A percentile compares a stretch with the other conserved stretches of the same genome.
Conservation (phyloP, 2,797 vertebrate species). For the Cercopithecus diana region DNA sequence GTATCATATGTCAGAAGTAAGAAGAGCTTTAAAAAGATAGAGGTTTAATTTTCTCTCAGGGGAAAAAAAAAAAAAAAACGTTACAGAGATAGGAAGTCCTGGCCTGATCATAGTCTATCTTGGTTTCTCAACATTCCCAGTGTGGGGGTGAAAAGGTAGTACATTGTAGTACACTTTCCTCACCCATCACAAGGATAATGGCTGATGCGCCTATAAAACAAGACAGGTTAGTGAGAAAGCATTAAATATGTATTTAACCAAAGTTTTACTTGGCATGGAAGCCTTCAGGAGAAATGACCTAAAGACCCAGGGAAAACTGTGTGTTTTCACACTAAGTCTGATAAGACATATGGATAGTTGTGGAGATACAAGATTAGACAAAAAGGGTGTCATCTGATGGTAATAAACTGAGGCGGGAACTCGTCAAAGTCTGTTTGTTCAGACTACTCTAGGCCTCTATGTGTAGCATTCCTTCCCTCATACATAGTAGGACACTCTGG, state of each 20-base stretch:
- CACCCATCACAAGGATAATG: neutral
- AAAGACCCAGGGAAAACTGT: neutral
- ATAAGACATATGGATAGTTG: neutral
- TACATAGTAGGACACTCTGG: neutral
- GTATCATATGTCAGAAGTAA: neutral
- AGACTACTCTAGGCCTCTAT: neutral
- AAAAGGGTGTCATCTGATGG: neutral
- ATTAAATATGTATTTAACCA: neutral
- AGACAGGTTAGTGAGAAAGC: neutral
- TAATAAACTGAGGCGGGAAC: fast-evolving
- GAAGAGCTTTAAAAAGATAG: neutral
- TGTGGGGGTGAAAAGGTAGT: neutral
- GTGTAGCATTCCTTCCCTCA: neutral
- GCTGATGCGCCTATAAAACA: too few species aligned
- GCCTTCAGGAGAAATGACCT: neutral
- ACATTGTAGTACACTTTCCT: neutral
- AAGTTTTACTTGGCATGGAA: neutral
- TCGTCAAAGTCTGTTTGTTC: neutral
- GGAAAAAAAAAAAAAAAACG: neutral
- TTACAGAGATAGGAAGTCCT: neutral
- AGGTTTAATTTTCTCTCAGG: neutral
- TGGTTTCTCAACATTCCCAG: neutral
- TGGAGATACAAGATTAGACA: neutral
- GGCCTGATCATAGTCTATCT: neutral
- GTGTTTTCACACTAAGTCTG: neutral